Evolutionary conservation across 2,888 invertebrate genomes (phyloP).

Genomic region (Magallana nippona): DNA sequence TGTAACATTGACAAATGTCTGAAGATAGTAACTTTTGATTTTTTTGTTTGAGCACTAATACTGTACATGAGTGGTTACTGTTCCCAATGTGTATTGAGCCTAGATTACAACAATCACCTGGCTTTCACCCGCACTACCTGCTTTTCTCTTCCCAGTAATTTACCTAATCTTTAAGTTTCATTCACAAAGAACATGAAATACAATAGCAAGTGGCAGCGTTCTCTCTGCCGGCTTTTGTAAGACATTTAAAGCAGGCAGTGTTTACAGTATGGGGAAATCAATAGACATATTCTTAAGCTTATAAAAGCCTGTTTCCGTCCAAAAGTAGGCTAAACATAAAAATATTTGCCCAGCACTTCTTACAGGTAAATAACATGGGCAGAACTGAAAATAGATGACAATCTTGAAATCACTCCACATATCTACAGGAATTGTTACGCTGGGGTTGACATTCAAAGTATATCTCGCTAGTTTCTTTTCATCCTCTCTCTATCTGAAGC

Average conservation of each 20-base stretch:
- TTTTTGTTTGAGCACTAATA: too few relatives aligned
- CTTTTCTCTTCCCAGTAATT: background rate
- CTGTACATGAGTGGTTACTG: too few relatives aligned
- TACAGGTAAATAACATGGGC: background rate
- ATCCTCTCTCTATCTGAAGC: background rate
- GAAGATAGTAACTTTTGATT: too few relatives aligned
- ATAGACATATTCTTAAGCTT: background rate
- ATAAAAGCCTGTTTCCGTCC: background rate
- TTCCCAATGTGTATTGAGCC: too few relatives aligned
- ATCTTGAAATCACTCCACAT: too few relatives aligned
- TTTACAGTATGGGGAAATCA: conserved; percentile 24
- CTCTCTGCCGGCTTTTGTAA: background rate
- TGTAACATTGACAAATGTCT: background rate
- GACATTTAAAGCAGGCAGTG: conserved; percentile 5
- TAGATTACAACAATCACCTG: background rate
- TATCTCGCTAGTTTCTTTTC: too few relatives aligned
- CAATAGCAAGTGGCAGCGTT: conserved; percentile 1
- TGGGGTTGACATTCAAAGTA: too few relatives aligned
- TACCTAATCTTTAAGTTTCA: conserved; percentile 24
- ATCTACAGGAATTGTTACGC: too few relatives aligned
- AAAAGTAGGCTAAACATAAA: background rate
- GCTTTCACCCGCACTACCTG: background rate
- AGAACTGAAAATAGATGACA: too few relatives aligned
- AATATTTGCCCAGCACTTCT: background rate
- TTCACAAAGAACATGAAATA: conserved; percentile 23